These are phyloP conservation scores for Diglossa cyanea DNA, from an alignment of 2,797 vertebrate species.

Conservation along the genomic window DNA sequence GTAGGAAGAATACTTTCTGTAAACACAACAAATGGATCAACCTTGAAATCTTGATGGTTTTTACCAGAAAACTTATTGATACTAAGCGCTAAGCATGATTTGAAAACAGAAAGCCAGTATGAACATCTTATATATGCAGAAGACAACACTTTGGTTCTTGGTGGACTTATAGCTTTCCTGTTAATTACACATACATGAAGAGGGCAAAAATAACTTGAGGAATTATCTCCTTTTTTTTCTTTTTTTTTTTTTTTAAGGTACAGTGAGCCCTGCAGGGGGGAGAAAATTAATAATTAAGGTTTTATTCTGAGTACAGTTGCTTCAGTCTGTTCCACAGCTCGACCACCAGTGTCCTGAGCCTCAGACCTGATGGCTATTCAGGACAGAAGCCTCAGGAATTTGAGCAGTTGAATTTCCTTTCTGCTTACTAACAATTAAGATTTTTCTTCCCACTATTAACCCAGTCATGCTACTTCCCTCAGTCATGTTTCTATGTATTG, in stretches of 20 bases:
- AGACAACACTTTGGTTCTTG: background rate
- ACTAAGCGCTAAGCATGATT: background rate
- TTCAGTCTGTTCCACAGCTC: background rate
- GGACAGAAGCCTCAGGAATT: background rate
- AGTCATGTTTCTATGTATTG: background rate
- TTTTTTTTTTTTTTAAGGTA: background rate
- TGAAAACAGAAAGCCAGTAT: background rate
- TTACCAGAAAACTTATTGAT: background rate
- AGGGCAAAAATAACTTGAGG: background rate
- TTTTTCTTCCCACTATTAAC: background rate
- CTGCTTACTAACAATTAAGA: background rate
- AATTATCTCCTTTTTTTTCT: background rate
- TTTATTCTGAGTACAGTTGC: background rate
- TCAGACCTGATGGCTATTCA: too few species aligned
- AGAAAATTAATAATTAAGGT: background rate
- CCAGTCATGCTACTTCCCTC: background rate
- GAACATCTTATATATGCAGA: background rate
- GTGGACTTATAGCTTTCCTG: background rate
- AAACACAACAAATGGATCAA: background rate
- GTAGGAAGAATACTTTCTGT: background rate
- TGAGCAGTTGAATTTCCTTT: background rate
- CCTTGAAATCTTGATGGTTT: background rate
- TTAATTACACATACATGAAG: background rate
- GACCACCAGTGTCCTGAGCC: background rate
- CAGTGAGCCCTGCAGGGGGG: fast-evolving